A percentile compares a stretch with the other conserved stretches of the same genome.
phyloP scores from a whole-genome alignment of 2,888 invertebrate genomes.

The Rhagonycha lutea region DNA sequence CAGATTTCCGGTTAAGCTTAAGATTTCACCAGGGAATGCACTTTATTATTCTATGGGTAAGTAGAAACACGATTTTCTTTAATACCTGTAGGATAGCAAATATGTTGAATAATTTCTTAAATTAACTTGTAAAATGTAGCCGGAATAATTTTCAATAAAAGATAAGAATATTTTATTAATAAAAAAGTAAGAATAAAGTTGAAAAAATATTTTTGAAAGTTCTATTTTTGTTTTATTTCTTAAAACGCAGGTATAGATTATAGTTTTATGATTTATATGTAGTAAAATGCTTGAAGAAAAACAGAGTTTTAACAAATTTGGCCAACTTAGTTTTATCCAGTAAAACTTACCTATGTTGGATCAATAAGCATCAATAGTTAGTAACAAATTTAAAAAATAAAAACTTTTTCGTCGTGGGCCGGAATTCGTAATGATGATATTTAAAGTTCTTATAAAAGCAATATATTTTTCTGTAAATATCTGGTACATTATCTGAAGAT shows the following conservation, averaged over 20 bases:
- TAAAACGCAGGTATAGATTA: not conserved
- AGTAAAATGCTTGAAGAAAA: not conserved
- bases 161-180: not conserved
- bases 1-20: constrained; percentile 25
- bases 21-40: constrained; percentile 21
- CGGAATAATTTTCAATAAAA: not conserved
- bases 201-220: not conserved
- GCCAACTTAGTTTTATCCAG: not conserved
- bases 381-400: not conserved
- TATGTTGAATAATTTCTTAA: not conserved
- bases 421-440: not conserved
- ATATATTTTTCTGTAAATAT: not conserved
- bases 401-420: not conserved
- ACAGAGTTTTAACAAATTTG: not conserved
- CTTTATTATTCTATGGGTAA: constrained; percentile 24
- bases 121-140: not conserved
- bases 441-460: not conserved
- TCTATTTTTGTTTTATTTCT: not conserved
- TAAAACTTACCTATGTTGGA: not conserved
- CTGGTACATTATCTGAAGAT: not conserved
- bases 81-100: constrained; percentile 8
- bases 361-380: not conserved
- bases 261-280: not conserved
- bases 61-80: constrained; percentile 20
- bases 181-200: not conserved